Conservation (phyloP, 2,113 vertebrate species). For the Nothoprocta pentlandii region DNA sequence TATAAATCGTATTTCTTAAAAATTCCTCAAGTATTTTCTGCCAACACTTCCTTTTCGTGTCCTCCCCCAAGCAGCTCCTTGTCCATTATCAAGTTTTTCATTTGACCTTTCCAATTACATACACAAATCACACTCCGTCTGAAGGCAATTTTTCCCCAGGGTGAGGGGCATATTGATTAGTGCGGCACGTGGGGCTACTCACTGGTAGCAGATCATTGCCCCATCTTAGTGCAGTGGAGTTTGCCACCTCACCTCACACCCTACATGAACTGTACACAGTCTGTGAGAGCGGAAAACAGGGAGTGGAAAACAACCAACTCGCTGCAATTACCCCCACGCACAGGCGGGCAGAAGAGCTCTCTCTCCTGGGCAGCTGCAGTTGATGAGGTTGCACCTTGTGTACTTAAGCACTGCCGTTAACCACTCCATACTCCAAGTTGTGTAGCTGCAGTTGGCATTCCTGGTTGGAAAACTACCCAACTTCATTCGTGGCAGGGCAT, state of each 20-base stretch:
- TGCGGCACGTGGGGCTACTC: neutral
- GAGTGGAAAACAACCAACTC: neutral
- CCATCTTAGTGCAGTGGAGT: neutral
- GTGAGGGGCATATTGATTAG: neutral
- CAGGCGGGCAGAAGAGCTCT: neutral
- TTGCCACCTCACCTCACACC: neutral
- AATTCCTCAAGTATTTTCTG: neutral
- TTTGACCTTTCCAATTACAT: neutral
- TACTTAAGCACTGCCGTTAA: neutral
- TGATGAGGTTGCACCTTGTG: neutral
- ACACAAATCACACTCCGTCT: neutral
- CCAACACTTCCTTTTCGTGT: neutral
- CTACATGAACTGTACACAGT: neutral
- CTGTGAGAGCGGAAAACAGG: neutral
- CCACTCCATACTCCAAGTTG: neutral
- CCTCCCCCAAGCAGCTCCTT: neutral
- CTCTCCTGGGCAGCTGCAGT: neutral
- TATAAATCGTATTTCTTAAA: slow-evolving; percentile 19
- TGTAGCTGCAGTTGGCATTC: neutral
- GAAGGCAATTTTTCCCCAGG: neutral
- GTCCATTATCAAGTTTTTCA: neutral
- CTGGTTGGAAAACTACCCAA: neutral
- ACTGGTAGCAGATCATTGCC: neutral
- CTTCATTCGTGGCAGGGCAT: neutral
- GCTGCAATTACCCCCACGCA: neutral